Evolutionary conservation across 30 jellyfish, hydroid and myxozoan genomes (phyloP), one percentile per base, ranked within the genome.

Genomic region (Pseudorhiza aurosa): DNA sequence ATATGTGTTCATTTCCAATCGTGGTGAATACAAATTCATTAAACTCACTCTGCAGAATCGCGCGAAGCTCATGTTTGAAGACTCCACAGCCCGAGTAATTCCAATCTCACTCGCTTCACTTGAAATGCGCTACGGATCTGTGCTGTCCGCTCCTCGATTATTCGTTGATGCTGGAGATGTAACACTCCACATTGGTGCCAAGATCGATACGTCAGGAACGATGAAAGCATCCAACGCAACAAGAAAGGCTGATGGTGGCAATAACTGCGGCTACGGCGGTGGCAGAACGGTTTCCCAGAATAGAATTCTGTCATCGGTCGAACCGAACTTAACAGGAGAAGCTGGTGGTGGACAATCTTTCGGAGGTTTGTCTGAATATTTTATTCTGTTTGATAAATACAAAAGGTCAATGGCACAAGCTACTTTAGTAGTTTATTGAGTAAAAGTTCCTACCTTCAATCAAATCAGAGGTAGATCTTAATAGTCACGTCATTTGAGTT

Each of bases 101-200:
- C 84, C 84, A 0, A 39, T 81, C 25, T 29, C 63, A 2, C 57
- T 81, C 18, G 92, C 78, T 17, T 65, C 92, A 12, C 77, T 81
- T 35, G 92, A 81, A 40, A 81, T 81, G 92, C 68, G 29, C 53
- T 81, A 45, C 43, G 92, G 92, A 15, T 81, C 92, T 17, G 39
- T 68, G 32, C 42, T 81, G 21, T 29, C 71, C 7, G 92, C 82
- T 9, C 84, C 83, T 4, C 72, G 70, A 21, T 72, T 81, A 2
- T 81, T 47, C 33, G 31, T 81, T 25, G 84, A 65, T 17, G 62
- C 72, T 42, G 92, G 79, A 9, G 72, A 50, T 35, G 53, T 81
- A 24, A 65, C 27, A 0, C 1, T 81, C 30, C 92, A 68, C 29
- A 59, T 47, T 50, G 92, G 92, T 51, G 92, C 85, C 5, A 64